phyloP scores from a whole-genome alignment of 2,888 invertebrate genomes.

The Troilus luridus region DNA sequence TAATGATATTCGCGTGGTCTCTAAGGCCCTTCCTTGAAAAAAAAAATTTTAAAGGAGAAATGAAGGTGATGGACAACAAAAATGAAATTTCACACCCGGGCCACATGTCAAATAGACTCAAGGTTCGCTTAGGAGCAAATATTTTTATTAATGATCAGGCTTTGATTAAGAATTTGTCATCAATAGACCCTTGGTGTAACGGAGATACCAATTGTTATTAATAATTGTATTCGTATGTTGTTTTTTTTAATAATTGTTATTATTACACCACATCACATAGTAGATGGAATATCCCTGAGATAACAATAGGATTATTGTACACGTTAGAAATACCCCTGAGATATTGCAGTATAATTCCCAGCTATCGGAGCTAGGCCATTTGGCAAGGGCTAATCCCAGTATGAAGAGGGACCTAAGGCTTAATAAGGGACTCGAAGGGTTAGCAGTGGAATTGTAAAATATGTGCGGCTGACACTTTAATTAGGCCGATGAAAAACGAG shows the following conservation, averaged over 20 bases:
- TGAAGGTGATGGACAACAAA: no score
- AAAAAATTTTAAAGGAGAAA: no score
- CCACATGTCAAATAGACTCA: no score
- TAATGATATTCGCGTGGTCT: no score
- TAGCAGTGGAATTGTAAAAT: constrained; percentile 68
- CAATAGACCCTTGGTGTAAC: no score
- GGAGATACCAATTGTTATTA: no score
- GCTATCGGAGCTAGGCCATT: constrained; percentile 5
- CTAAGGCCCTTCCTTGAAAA: no score
- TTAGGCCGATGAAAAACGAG: constrained; percentile 69
- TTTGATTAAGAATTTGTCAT: no score
- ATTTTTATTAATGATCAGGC: no score
- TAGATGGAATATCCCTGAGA: background rate
- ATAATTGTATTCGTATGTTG: no score
- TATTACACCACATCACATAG: background rate
- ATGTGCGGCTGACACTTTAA: constrained; percentile 69
- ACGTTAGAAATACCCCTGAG: background rate
- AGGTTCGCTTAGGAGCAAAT: no score
- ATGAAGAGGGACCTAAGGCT: constrained; percentile 38
- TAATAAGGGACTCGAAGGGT: constrained; percentile 43
- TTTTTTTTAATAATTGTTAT: background rate
- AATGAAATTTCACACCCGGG: no score
- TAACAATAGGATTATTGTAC: constrained; percentile 25
- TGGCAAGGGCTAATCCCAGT: constrained; percentile 26
- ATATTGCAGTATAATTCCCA: constrained; percentile 5